Conservation (phyloP, 1,140 invertebrate genomes). For the Andrena cerasifolii region DNA sequence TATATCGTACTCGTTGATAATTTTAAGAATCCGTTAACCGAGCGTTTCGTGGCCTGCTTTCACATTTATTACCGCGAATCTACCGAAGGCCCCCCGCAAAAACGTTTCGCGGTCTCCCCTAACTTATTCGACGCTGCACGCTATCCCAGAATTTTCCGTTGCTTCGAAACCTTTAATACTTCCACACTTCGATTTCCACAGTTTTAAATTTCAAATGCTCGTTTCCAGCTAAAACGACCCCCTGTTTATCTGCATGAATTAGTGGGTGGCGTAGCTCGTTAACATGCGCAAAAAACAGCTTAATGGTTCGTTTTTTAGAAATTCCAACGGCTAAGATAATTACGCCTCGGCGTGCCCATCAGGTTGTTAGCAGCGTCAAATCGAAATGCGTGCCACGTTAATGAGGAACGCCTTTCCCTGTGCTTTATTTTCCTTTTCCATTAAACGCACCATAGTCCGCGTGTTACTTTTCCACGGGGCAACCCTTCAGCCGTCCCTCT, state of each 20-base stretch:
- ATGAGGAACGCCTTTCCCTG: slow-evolving; percentile 12
- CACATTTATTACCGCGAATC: not conserved
- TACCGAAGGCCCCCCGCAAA: not conserved
- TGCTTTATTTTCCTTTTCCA: not conserved
- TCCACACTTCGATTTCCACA: not conserved
- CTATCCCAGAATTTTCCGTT: not conserved
- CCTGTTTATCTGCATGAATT: slow-evolving; percentile 16
- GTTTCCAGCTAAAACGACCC: too few species aligned
- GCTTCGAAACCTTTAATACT: not conserved
- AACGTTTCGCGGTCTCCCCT: not conserved
- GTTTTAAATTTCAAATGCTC: not conserved
- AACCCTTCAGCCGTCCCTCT: not conserved
- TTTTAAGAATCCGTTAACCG: not conserved
- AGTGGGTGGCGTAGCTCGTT: not conserved
- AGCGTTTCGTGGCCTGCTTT: not conserved
- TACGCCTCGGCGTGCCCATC: not conserved
- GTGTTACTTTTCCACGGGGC: not conserved
- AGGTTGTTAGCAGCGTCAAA: slow-evolving; percentile 12
- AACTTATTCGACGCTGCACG: not conserved
- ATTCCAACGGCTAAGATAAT: slow-evolving; percentile 13
- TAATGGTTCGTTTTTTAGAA: not conserved
- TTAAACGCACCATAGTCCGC: slow-evolving; percentile 9
- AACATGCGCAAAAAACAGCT: not conserved
- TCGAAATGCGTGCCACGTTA: slow-evolving; percentile 18
- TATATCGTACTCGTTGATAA: not conserved